phyloP scores from a whole-genome alignment of 2,113 vertebrate genomes.

The Oreochromis spilurus region DNA sequence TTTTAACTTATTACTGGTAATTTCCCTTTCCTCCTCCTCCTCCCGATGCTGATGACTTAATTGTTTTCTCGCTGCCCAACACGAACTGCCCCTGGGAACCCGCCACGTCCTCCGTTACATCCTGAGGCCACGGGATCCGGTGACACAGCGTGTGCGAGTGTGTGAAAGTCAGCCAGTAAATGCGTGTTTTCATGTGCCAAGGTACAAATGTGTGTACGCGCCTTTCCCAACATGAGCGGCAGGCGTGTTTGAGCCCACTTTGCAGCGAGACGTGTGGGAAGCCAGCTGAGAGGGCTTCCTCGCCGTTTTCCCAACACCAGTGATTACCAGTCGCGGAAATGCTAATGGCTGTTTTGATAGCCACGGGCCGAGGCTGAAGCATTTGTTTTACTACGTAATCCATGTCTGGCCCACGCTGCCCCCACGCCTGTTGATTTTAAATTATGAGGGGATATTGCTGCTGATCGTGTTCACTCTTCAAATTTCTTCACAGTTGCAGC shows the following conservation, averaged over 20 bases:
- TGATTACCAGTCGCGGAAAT: slow-evolving; percentile 68
- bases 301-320: slow-evolving; percentile 54
- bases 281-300: slow-evolving; percentile 31
- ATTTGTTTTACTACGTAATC: slow-evolving; percentile 66
- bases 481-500: neutral
- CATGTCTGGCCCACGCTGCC: slow-evolving; percentile 39
- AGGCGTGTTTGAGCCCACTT: slow-evolving; percentile 18
- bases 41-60: slow-evolving; percentile 38
- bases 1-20: neutral
- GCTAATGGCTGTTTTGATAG: slow-evolving; percentile 72
- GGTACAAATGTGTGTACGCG: neutral
- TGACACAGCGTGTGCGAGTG: slow-evolving; percentile 23
- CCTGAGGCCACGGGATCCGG: slow-evolving; percentile 25
- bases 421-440: slow-evolving; percentile 45
- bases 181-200: neutral
- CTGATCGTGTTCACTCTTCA: neutral
- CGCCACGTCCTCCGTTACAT: neutral
- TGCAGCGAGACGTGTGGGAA: slow-evolving; percentile 52
- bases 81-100: slow-evolving; percentile 49
- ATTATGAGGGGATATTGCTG: slow-evolving; percentile 45
- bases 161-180: slow-evolving; percentile 17
- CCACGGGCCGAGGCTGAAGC: slow-evolving; percentile 19
- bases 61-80: slow-evolving; percentile 52
- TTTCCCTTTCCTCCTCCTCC: slow-evolving; percentile 47
- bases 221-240: slow-evolving; percentile 9